A percentile compares a stretch with the other conserved stretches of the same genome.
Evolutionary conservation across 2,797 vertebrate species (phyloP).

Genomic region (Mus caroli): DNA sequence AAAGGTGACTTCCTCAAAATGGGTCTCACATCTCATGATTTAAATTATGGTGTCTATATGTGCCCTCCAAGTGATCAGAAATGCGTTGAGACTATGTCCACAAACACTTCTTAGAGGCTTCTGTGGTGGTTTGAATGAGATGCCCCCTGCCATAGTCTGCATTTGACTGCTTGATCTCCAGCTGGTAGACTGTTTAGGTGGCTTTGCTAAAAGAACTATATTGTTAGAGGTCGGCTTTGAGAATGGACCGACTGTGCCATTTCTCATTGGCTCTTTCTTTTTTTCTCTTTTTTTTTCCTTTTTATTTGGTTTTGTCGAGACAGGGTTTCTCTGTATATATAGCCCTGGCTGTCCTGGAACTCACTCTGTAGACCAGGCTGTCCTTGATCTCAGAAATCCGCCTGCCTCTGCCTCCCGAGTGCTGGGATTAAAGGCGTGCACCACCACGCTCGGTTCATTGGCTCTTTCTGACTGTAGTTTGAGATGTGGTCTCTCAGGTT

Average conservation of each 20-base stretch:
- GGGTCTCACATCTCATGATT: neutral
- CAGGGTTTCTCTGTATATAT: too few relatives aligned
- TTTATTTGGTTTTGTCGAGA: too few relatives aligned
- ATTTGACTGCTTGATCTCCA: neutral
- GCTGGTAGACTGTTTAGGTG: neutral
- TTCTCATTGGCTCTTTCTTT: neutral
- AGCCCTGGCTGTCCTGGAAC: too few relatives aligned
- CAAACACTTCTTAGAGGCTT: neutral
- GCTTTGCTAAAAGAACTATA: neutral
- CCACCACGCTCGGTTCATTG: too few relatives aligned
- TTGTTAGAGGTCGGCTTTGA: neutral
- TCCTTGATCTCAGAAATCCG: too few relatives aligned
- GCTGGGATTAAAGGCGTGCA: too few relatives aligned
- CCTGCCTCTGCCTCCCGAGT: too few relatives aligned
- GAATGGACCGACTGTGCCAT: neutral
- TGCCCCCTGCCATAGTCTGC: neutral
- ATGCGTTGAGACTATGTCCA: neutral
- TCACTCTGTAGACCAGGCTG: too few relatives aligned
- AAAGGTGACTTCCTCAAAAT: neutral
- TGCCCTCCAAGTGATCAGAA: neutral
- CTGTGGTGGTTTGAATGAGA: neutral
- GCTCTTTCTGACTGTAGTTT: neutral
- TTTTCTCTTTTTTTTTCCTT: too few relatives aligned
- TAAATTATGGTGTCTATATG: neutral
- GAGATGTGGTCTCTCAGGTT: neutral